Base-by-base conservation (phyloP, 2,113 vertebrate genomes). In the Nematolebias whitei region DNA sequence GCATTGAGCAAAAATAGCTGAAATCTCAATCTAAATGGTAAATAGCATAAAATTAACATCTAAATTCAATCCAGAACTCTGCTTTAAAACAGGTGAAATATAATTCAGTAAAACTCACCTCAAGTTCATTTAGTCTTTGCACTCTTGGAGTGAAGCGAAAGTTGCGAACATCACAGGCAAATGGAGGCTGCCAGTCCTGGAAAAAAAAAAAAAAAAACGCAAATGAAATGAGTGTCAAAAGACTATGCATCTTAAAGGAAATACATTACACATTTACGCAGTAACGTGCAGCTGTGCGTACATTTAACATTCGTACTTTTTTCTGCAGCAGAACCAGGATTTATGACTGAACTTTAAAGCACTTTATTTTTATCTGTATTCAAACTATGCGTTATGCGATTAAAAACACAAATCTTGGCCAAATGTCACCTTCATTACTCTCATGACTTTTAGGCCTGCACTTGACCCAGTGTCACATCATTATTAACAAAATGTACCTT, bases 101-200 rank as follows among this genome's bases (percentile, higher is more conserved):
- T 13, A 4, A 19, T 24, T 8, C 14, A 50, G 12, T 18, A 10
- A 54, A 63, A 63, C 92, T 95, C 83, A 98, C 97, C 94, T 99
- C 97, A 73, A 99, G 93, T 77, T 99, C 97, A 84, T 99, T 99
- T 56, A 99, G 92, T 48, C 96, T 93, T 88, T 99, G 98, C 49
- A 99, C 94, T 70, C 98, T 90, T 0, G 98, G 98, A 61, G 96
- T 99, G 79, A 99, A 99, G 74, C 94, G 93, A 86, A 99, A 99
- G 78, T 95, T 98, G 67, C 96, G 95, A 5, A 99, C 95, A 82
- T 99, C 98, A 67, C 98, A 99, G 32, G 97, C 96, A 84, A 99
- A 99, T 1, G 98, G 97, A 84, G 98, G 98, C 71, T 98, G 96
- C 98, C 98, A 99, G 79, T 99, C 97, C 98, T 99, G 85, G 73